These are phyloP conservation scores for Pygmarrhopalites habei DNA, from an alignment of 1,140 invertebrate species.

Conservation along the genomic window DNA sequence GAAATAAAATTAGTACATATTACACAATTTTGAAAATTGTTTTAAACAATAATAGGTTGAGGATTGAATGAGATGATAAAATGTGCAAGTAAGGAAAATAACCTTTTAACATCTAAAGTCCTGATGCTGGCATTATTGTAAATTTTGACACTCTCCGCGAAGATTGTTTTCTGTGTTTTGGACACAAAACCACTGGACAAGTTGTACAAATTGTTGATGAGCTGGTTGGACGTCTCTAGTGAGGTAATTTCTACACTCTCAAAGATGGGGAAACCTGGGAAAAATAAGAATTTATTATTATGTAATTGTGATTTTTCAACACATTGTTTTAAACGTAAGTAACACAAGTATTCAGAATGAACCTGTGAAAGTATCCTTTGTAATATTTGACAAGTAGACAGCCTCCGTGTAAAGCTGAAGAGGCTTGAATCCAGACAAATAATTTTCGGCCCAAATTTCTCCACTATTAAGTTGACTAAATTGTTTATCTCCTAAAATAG, in stretches of 20 bases:
- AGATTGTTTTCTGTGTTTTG: too few relatives aligned
- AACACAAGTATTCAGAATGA: neutral
- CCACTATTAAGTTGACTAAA: neutral
- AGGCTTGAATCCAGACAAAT: neutral
- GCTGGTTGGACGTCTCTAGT: too few relatives aligned
- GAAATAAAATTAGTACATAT: neutral
- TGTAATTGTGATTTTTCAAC: neutral
- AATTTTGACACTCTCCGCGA: too few relatives aligned
- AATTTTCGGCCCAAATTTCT: neutral
- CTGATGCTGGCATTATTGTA: too few relatives aligned
- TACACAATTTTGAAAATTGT: neutral
- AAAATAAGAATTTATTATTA: neutral
- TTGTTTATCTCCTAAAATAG: neutral
- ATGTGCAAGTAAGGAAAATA: too few relatives aligned
- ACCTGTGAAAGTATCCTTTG: neutral
- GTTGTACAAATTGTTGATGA: too few relatives aligned
- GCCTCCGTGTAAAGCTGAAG: neutral
- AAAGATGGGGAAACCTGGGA: neutral
- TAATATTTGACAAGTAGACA: neutral
- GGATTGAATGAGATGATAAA: neutral
- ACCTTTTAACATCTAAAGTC: too few relatives aligned
- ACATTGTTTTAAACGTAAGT: neutral
- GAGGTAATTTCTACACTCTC: too few relatives aligned
- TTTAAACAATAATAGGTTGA: neutral
- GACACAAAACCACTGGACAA: too few relatives aligned